Conservation (phyloP, 2,888 invertebrate genomes). For the Amphipyra berbera region DNA sequence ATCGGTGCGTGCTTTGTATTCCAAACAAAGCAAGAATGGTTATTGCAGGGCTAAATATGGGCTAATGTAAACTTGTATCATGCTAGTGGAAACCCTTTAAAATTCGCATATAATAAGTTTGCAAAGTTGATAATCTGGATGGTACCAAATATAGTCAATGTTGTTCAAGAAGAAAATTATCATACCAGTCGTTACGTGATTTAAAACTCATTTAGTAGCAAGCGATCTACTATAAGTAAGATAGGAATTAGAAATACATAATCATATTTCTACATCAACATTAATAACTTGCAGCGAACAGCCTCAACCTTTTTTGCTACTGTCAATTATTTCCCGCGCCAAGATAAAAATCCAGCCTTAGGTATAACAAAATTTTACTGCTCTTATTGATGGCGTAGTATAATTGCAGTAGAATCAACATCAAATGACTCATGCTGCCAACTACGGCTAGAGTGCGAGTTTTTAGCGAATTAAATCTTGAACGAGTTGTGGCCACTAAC, state of each 20-base stretch:
- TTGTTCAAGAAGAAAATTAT: slow-evolving; percentile 6
- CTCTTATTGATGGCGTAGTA: slow-evolving; percentile 12
- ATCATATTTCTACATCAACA: slow-evolving; percentile 7
- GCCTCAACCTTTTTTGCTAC: slow-evolving; percentile 6
- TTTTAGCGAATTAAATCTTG: slow-evolving; percentile 49
- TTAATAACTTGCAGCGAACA: slow-evolving; percentile 6
- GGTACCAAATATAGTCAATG: neutral
- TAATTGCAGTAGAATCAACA: slow-evolving; percentile 29
- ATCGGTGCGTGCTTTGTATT: slow-evolving; percentile 38
- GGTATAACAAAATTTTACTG: slow-evolving; percentile 11
- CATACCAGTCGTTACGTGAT: slow-evolving; percentile 23
- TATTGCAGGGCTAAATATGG: slow-evolving; percentile 24
- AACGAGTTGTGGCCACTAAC: slow-evolving; percentile 57
- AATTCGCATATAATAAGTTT: too few relatives aligned
- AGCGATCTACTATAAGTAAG: neutral
- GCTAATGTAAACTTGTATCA: slow-evolving; percentile 5
- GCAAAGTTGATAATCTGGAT: too few relatives aligned
- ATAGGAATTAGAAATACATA: slow-evolving; percentile 24
- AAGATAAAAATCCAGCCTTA: slow-evolving; percentile 9
- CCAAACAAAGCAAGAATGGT: slow-evolving; percentile 29
- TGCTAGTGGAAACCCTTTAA: too few relatives aligned
- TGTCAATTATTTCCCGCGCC: too few relatives aligned
- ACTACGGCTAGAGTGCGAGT: slow-evolving; percentile 40
- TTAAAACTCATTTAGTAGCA: slow-evolving; percentile 19
- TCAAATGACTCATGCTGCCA: slow-evolving; percentile 40